Evolutionary conservation across 2,888 invertebrate genomes (phyloP), one percentile per base, ranked within the genome.

Genomic region (Polydrusus pterygomalis): DNA sequence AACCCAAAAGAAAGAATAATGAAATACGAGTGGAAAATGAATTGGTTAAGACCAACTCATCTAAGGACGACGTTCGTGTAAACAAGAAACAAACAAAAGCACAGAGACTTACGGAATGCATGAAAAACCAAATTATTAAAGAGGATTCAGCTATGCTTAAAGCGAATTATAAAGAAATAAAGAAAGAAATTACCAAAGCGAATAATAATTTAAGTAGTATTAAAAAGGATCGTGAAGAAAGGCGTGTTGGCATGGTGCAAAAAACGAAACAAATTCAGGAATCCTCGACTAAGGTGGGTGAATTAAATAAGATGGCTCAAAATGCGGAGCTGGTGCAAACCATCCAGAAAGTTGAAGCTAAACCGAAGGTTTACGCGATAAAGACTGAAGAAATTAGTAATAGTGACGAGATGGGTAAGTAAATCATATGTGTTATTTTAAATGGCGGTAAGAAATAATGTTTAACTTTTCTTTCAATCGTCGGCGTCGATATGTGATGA

Each of bases 241-340:
- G 43, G 43, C 40, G 5, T 2, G 2, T 43, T 5, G 40, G 40
- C 2, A 43, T 43, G 13, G 13, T 43, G 1, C 43, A 5, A 43
- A 43, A 43, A 43, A 43, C 43, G n/a, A 43, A 43, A 13, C 43
- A 43, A 43, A 43, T 43, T 13, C 43, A 43, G 43, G 43, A 43
- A 13, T n/a, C 43, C 1, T 1, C n/a, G 13, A n/a, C 11, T 3
- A n/a, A 43, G n/a, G 43, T 43, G n/a, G n/a, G 6, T 0, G n/a
- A 6, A 43, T n/a, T 43, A 13, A 43, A 43, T n/a, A 43, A 13
- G 9, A 10, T 13, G n/a, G n/a, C 43, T 43, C n/a, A 6, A n/a
- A 43, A 43, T 13, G 43, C n/a, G n/a, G n/a, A 43, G 10, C 8
- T 34, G 34, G 34, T 7, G 8, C 2, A 34, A 34, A 34, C 7